Conservation (phyloP, 2,888 invertebrate species). For the Dolichopus griseipennis region DNA sequence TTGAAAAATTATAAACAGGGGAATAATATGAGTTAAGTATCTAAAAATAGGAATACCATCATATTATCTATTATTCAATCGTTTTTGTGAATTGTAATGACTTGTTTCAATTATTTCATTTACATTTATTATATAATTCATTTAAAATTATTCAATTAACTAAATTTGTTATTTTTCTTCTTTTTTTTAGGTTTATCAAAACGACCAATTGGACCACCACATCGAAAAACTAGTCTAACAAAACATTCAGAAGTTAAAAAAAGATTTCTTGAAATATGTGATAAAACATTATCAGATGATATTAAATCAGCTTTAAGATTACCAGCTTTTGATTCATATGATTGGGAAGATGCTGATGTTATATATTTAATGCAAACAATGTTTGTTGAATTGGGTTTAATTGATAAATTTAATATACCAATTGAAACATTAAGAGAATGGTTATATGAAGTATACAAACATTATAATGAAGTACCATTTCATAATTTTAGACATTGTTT, state of each 20-base stretch:
- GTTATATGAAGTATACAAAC: conserved; percentile 66
- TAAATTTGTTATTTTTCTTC: background rate
- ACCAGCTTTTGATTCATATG: conserved; percentile 65
- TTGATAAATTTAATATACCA: conserved; percentile 66
- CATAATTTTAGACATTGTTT: conserved; percentile 82
- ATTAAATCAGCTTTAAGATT: conserved; percentile 42
- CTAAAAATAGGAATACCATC: too few relatives aligned
- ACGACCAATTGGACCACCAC: conserved; percentile 41
- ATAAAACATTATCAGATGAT: conserved; percentile 43
- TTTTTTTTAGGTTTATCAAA: conserved; percentile 37
- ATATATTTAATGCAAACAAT: conserved; percentile 69
- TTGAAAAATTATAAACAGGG: too few relatives aligned
- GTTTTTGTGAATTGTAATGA: too few relatives aligned
- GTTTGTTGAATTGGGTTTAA: conserved; percentile 69
- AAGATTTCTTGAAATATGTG: conserved; percentile 44
- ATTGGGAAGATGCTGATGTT: conserved; percentile 74
- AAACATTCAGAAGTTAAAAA: conserved; percentile 44
- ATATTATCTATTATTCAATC: too few relatives aligned
- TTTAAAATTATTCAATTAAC: too few relatives aligned
- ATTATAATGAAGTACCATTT: conserved; percentile 79
- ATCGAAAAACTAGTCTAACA: conserved; percentile 45
- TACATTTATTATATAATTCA: too few relatives aligned
- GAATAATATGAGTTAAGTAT: too few relatives aligned
- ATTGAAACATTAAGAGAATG: conserved; percentile 59
- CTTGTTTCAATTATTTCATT: too few relatives aligned